Base-by-base conservation (phyloP, 2,797 vertebrate genomes). In the Sternarchorhynchus goeldii region DNA sequence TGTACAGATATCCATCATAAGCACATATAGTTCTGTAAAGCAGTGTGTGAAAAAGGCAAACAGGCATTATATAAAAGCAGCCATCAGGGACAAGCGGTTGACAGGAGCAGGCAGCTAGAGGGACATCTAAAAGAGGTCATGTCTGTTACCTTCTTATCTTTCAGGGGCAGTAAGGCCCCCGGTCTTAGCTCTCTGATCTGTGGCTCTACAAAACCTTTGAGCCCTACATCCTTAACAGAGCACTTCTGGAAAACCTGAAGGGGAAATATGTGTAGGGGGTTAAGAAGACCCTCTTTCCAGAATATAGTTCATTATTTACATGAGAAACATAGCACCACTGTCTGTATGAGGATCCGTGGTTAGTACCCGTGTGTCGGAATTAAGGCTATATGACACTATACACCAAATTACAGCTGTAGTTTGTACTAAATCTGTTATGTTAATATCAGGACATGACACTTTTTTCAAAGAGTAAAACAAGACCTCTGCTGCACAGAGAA, bases 201-300 rank as follows among this genome's bases (percentile, higher is more conserved):
- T 63, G 93, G 93, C 81, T 98, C 95, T 91, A 94, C 92, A 86
- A 93, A 91, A 94, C 92, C 92, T 95, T 95, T 96, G 93, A 93
- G 92, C 92, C 94, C 96, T 95, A 96, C 90, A 90, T 98, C 96
- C 94, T 94, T 94, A 95, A 96, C 86, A 91, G 96, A 93, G 92
- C 95, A 98, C 94, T 96, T 98, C 96, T 99, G 96, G 96, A 98
- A 98, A 90, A 95, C 97, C 97, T 99, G 90, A 90, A 90, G 91
- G 91, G 94, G 92, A 94, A 93, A 83, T 85, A 87, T 86, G 76
- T 74, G 82, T 88, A 77, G 86, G 58, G 85, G 75, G 74, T 85
- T 82, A 88, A 78, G 83, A 57, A 69, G 62, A 45, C 50, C 25
- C 62, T 50, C 32, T 36, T 73, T 21, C 17, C 56, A 32, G 41